Evolutionary conservation across 2,888 invertebrate species (phyloP), one percentile per base, ranked within the genome.

Genomic region (Drosophila birchii): DNA sequence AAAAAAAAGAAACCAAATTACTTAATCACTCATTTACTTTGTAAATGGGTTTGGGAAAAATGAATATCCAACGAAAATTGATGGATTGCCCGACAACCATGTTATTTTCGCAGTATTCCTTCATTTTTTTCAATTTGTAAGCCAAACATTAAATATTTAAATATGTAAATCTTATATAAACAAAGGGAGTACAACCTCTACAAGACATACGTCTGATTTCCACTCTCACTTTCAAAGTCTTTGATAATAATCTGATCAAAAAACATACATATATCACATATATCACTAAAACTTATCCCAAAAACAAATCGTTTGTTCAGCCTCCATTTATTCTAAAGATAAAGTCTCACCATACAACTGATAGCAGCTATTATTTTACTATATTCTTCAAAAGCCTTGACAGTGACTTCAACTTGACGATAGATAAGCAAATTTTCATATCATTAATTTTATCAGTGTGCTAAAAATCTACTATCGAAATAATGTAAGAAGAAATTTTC

Each of bases 1-100:
- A 39, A 51, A 32, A 5, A 51, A 51, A 53, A 47, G 47, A 45
- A 32, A 56, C 32, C 14, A 34, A 64, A 44, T 43, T 34, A 57
- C 66, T 66, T 58, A 66, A 66, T 66, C 36, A 38, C 61, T 53
- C 41, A 44, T 38, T 51, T 29, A 44, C 26, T 34, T 51, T 61
- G 51, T 51, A 61, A 66, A 66, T 61, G 51, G 44, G 51, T 66
- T 66, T 66, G 38, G 43, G 23, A 44, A 61, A 61, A 43, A 43
- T 34, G 7, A 36, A 36, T 44, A 56, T 41, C 16, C 43, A 44
- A 36, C 16, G 12, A 53, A 66, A 61, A 66, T 44, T 53, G 29
- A 44, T 61, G 64, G 36, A 61, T 64, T 51, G 36, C 29, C 34
- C 18, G 53, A 54, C 32, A 53, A 12, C 12, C 47, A 18, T 12